phyloP scores from a whole-genome alignment of 2,113 vertebrate species.

The Corythornis vintsioides region DNA sequence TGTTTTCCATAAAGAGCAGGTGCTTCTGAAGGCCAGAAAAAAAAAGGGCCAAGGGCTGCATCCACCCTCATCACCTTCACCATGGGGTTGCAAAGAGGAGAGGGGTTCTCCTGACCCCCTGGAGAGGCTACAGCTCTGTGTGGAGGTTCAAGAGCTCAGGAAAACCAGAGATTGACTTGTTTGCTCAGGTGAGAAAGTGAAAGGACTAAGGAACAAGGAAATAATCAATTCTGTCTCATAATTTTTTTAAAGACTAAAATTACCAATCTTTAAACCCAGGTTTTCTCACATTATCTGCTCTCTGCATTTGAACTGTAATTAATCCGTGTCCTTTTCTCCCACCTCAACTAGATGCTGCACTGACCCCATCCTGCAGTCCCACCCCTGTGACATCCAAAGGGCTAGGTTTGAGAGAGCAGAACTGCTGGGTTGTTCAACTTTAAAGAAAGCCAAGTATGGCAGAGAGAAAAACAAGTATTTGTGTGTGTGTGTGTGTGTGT shows the following conservation, averaged over 20 bases:
- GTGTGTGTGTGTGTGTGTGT: too few relatives aligned
- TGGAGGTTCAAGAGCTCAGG: not conserved
- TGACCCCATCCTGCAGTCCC: not conserved
- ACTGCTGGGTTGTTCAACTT: not conserved
- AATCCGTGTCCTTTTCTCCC: not conserved
- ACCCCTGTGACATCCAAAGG: not conserved
- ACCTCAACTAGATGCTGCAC: not conserved
- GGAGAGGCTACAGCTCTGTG: not conserved
- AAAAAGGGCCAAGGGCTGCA: not conserved
- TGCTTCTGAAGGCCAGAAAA: not conserved
- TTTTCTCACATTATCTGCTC: not conserved
- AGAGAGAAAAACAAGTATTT: not conserved
- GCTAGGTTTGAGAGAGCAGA: not conserved
- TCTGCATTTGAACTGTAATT: not conserved
- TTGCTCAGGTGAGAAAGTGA: not conserved
- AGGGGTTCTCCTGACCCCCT: not conserved
- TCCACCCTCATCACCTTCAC: not conserved
- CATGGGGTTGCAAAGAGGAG: not conserved
- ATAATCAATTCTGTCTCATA: accelerated
- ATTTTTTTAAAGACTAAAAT: not conserved
- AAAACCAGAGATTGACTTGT: not conserved
- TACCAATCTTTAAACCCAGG: not conserved
- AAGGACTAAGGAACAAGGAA: not conserved
- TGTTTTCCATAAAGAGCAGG: not conserved
- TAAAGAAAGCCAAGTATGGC: not conserved